Evolutionary conservation across 1,140 invertebrate species (phyloP).

Genomic region (Cataglyphis hispanica): DNA sequence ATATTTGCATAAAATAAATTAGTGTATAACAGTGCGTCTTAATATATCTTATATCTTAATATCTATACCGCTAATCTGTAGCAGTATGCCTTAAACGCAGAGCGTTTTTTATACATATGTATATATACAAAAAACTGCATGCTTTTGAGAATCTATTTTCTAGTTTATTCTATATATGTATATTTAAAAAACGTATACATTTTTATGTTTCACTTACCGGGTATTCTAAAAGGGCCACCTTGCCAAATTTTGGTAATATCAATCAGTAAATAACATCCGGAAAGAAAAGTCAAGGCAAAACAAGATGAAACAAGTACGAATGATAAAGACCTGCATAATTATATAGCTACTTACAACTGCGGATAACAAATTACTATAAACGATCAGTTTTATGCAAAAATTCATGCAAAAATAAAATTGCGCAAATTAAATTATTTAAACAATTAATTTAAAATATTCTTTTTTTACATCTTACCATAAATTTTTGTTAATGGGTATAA

Average conservation of each 20-base stretch:
- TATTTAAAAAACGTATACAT: no score
- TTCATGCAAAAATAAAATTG: background rate
- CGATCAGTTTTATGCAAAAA: background rate
- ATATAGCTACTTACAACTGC: slow-evolving; percentile 8
- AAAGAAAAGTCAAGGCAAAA: slow-evolving; percentile 91
- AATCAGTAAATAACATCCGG: slow-evolving; percentile 92
- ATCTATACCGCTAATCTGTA: background rate
- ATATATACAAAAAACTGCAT: no score
- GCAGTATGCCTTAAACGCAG: background rate
- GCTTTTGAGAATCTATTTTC: background rate
- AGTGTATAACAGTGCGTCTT: background rate
- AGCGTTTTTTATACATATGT: no score
- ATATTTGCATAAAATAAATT: slow-evolving; percentile 72
- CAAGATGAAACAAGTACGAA: slow-evolving; percentile 93
- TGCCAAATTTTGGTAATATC: slow-evolving; percentile 93
- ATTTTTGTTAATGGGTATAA: slow-evolving; percentile 97
- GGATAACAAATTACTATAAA: background rate
- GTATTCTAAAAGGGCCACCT: slow-evolving; percentile 93
- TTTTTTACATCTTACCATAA: slow-evolving; percentile 90
- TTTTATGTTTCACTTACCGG: slow-evolving; percentile 83
- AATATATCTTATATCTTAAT: no score
- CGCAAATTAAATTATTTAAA: background rate
- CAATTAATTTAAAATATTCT: background rate
- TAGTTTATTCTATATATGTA: background rate
- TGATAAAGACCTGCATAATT: slow-evolving; percentile 92